Conservation (phyloP, 2,888 invertebrate genomes). For the Hydriomena furcata region DNA sequence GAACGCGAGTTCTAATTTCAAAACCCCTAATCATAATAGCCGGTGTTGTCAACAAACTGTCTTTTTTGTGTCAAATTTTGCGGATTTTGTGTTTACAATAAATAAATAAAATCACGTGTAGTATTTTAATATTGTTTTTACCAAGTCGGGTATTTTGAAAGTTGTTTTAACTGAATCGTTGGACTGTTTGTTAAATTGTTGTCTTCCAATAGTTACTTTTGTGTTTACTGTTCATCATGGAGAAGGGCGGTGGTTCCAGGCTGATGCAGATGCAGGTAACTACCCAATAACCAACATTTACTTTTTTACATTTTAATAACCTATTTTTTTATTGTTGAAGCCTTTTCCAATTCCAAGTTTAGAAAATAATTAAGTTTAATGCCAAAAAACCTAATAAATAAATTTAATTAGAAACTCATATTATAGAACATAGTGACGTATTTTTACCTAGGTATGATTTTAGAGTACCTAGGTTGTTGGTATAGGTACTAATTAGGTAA, state of each 20-base stretch:
- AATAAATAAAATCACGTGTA: constrained; percentile 57
- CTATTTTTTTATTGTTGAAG: too few relatives aligned
- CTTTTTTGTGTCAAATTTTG: constrained; percentile 67
- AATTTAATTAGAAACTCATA: too few relatives aligned
- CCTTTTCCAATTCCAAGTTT: too few relatives aligned
- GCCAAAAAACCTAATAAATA: too few relatives aligned
- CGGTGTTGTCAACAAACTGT: constrained; percentile 27
- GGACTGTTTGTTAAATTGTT: constrained; percentile 39
- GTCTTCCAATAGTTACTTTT: constrained; percentile 51
- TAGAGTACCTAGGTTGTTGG: too few relatives aligned
- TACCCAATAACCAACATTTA: too few relatives aligned
- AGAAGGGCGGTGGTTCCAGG: constrained; percentile 68
- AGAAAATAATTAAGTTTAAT: too few relatives aligned
- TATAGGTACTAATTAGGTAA: too few relatives aligned
- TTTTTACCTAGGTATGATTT: too few relatives aligned
- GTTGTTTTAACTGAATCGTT: constrained; percentile 18
- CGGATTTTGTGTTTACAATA: constrained; percentile 48
- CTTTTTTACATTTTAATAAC: too few relatives aligned
- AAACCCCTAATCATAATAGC: constrained; percentile 39
- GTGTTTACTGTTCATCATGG: constrained; percentile 56
- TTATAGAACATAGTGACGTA: too few relatives aligned
- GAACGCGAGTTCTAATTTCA: constrained; percentile 40
- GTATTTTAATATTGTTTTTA: constrained; percentile 14
- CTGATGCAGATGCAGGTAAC: constrained; percentile 77
- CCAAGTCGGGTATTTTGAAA: constrained; percentile 17